Base-by-base conservation (phyloP, 2,888 invertebrate species). In the Meiosimyza decipiens region DNA sequence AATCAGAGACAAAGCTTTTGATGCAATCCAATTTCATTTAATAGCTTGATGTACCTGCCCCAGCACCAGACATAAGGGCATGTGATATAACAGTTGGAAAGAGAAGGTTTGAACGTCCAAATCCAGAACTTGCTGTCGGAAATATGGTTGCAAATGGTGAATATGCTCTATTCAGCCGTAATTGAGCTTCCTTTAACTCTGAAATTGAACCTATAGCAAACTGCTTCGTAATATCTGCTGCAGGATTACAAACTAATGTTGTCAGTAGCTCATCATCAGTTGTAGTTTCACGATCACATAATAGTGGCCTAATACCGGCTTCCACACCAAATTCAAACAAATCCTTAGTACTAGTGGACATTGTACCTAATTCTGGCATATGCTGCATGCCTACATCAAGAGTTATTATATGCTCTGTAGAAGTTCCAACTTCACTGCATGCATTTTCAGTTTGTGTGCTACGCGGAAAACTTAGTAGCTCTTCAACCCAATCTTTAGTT, bases 81-180 rank as follows among this genome's bases (percentile, higher is more conserved):
- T 80, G 81, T 13, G 84, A 84, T 65, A 84, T 83, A 54, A 80
- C 77, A 68, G 79, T 81, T 52, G 84, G 83, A 77, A 84, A 84
- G 71, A 84, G 79, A 69, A 84, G 73, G n/a, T 73, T 76, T 13
- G 80, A 68, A n/a, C 78, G 73, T 13, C 71, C 50, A 54, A 72
- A 6, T 40, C 40, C 73, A 15, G 79, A 73, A 40, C 78, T 78
- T 54, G 73, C 68, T 22, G 70, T 73, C 11, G 73, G 74, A 51
- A 82, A 80, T 6, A 83, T 73, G 15, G 79, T 75, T 12, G 75
- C 71, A 75, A 82, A 84, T 50, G 83, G 79, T 33, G 82, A 82
- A 12, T 78, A 63, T 75, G 82, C 82, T 0, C 82, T 77, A 51
- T 81, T 81, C 50, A 72, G 52, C 5, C n/a, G 54, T 13, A 18